Evolutionary conservation across 1,140 invertebrate species (phyloP).

Genomic region (Bombus difficillimus): DNA sequence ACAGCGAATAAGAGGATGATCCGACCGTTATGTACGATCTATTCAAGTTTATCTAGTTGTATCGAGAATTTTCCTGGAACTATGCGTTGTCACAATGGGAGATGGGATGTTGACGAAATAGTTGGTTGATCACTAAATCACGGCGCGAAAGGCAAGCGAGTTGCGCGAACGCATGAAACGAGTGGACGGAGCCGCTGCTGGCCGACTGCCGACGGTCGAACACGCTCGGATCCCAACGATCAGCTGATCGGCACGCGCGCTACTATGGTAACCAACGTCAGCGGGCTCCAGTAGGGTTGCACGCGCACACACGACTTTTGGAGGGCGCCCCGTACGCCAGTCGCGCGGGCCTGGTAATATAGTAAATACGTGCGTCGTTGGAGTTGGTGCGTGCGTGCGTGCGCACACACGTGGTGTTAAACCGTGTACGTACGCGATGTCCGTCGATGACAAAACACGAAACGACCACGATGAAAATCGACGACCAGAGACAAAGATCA

Average conservation of each 20-base stretch:
- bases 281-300: constrained; percentile 41
- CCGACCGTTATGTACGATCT: background rate
- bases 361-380: constrained; percentile 10
- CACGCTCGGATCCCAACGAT: constrained; percentile 60
- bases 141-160: background rate
- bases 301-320: constrained; percentile 39
- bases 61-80: background rate
- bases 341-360: background rate
- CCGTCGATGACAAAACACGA: constrained; percentile 13
- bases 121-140: constrained; percentile 6
- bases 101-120: background rate
- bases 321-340: constrained; percentile 18
- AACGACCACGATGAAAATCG: background rate
- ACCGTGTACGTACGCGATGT: background rate
- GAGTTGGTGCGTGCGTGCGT: constrained; percentile 3
- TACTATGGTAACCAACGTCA: constrained; percentile 70
- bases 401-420: constrained; percentile 43
- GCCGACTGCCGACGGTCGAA: constrained; percentile 51
- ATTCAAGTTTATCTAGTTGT: background rate
- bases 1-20: background rate
- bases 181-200: constrained; percentile 38
- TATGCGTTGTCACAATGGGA: background rate
- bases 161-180: constrained; percentile 44
- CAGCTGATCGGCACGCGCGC: constrained; percentile 80
- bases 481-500: too few relatives aligned